Evolutionary conservation across 2,888 invertebrate genomes (phyloP), one percentile per base, ranked within the genome.

Genomic region (Pterobdella sp.): DNA sequence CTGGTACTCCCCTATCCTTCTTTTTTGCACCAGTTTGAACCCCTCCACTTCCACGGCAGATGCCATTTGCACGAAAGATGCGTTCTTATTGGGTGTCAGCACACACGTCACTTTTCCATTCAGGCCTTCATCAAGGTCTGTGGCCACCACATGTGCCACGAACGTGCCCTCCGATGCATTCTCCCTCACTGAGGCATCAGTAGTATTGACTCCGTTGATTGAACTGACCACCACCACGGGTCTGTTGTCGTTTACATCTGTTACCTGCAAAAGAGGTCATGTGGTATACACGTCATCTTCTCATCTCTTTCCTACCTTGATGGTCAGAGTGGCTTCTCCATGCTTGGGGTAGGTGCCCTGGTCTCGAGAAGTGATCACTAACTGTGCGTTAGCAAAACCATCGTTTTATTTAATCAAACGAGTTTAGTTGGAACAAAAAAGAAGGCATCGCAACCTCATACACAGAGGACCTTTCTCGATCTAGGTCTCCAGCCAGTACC

Each of bases 111-210:
- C 63, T 1, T 29, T 35, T 22, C 73, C 52, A 52, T 73, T 73
- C 31, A 52, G 18, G 26, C 52, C 67, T 0, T 52, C 56, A 22
- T 73, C 73, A 7, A n/a, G 56, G 31, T 73, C 73, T 1, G 49
- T 10, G n/a, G 42, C 68, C 22, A 60, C n/a, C 49, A 73, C 22
- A 32, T 56, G 73, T 3, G 68, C 73, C 1, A 73, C 36, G 36
- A 73, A 73, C n/a, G 32, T 68, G n/a, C 74, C 74, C 1, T 68
- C 49, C 22, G 72, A 60, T 7, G 72, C 7, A 36, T 72, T 74
- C 35, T 75, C 75, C n/a, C 68, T 60, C 34, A 73, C 56, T 22
- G 32, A 29, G 66, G 52, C 42, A 10, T 29, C 22, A 31, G 18
- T 36, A 18, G 22, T n/a, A 7, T 31, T 34, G 22, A 1, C 32